Conservation (phyloP, 2,113 vertebrate genomes). For the Rynchops niger region DNA sequence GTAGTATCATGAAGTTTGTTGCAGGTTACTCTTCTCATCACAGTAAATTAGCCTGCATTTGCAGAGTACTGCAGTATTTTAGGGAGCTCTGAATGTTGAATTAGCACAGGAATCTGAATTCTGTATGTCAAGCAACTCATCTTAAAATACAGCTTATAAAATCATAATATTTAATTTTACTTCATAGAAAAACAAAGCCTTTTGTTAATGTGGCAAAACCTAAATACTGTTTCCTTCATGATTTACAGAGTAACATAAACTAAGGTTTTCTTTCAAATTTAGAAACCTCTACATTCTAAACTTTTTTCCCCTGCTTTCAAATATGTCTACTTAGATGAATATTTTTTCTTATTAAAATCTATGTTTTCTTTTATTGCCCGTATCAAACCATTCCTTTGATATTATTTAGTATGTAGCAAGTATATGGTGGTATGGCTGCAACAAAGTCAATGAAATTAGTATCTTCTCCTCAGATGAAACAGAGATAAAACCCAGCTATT, state of each 20-base stretch:
- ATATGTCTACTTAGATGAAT: neutral
- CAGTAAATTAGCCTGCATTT: neutral
- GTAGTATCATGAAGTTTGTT: neutral
- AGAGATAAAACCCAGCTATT: neutral
- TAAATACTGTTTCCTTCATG: neutral
- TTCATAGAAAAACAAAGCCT: neutral
- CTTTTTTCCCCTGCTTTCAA: neutral
- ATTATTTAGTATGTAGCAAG: neutral
- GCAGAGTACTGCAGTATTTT: neutral
- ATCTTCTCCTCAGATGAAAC: neutral
- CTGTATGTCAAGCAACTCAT: neutral
- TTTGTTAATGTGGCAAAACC: neutral
- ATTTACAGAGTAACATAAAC: neutral
- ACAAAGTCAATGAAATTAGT: neutral
- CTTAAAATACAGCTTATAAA: neutral
- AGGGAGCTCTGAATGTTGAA: neutral
- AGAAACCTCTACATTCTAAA: neutral
- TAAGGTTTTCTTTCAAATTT: neutral
- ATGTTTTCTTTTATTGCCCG: neutral
- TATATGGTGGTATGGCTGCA: neutral
- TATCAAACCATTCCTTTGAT: neutral
- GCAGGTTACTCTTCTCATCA: neutral
- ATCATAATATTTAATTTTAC: neutral
- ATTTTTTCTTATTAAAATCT: neutral
- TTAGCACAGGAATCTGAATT: neutral